Conservation (phyloP, 2,888 invertebrate species). For the Acrobasis consociella region DNA sequence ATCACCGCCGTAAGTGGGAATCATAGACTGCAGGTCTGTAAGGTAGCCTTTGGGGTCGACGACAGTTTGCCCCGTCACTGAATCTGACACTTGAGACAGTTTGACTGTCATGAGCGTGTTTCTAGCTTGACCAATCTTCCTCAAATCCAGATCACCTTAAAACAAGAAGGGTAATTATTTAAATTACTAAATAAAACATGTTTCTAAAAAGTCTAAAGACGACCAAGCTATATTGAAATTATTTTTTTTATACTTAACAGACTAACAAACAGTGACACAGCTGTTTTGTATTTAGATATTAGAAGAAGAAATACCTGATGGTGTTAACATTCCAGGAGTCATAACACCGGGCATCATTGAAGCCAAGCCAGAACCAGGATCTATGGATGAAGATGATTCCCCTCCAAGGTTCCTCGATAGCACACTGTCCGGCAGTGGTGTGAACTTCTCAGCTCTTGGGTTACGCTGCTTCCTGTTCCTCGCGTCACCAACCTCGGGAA, state of each 20-base stretch:
- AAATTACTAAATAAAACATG: background rate
- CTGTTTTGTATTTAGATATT: background rate
- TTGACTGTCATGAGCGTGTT: conserved; percentile 99
- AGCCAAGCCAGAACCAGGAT: conserved; percentile 92
- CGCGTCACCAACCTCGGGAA: conserved; percentile 99
- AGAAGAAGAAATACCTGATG: conserved; percentile 83
- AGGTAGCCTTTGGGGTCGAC: conserved; percentile 99
- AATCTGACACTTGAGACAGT: conserved; percentile 98
- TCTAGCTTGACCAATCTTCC: conserved; percentile 99
- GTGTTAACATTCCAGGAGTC: conserved; percentile 94
- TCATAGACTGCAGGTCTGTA: conserved; percentile 99
- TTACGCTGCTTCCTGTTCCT: conserved; percentile 98
- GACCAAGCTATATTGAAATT: no score
- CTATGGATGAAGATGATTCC: conserved; percentile 89
- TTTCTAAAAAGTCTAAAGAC: no score
- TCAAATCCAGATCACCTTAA: conserved; percentile 93
- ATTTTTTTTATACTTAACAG: no score
- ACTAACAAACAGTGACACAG: background rate
- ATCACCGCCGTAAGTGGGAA: conserved; percentile 98
- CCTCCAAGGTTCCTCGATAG: conserved; percentile 93
- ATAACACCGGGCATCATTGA: conserved; percentile 94
- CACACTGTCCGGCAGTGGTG: conserved; percentile 98
- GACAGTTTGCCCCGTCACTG: conserved; percentile 99
- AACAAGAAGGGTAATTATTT: background rate
- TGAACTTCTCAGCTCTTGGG: conserved; percentile 97